These are phyloP conservation scores for Bubalus kerabau DNA, from an alignment of 2,113 vertebrate species.

Conservation along the genomic window DNA sequence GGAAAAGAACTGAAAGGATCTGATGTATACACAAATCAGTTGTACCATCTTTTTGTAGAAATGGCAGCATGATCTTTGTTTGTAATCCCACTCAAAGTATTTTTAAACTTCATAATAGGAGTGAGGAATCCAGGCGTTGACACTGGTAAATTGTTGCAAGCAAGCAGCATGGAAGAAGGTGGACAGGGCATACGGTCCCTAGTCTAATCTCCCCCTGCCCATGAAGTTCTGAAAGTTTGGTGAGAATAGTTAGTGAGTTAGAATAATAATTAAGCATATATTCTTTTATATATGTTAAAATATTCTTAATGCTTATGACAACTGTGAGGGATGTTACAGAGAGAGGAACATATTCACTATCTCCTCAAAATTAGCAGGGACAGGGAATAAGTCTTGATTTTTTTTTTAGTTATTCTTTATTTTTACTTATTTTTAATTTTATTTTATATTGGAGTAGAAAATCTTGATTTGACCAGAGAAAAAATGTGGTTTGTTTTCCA, in stretches of 20 bases:
- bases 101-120: constrained; percentile 31
- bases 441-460: neutral
- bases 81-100: neutral
- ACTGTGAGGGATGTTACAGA: neutral
- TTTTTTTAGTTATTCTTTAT: neutral
- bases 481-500: neutral
- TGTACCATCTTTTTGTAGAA: constrained; percentile 41
- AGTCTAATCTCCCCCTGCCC: neutral
- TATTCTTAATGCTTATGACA: neutral
- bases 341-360: neutral
- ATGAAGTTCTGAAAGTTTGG: neutral
- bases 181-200: neutral
- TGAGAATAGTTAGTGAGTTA: neutral
- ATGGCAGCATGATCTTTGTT: constrained; percentile 31
- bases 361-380: neutral
- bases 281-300: constrained; percentile 8
- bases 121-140: neutral
- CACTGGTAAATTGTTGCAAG: neutral
- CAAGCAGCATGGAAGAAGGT: neutral
- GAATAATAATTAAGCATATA: neutral
- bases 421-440: neutral
- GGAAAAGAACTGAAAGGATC: constrained; percentile 6
- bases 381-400: neutral
- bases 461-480: neutral
- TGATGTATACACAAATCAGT: constrained; percentile 28